Base-by-base conservation (phyloP, 1,140 invertebrate genomes). In the Eubasilissa regina region DNA sequence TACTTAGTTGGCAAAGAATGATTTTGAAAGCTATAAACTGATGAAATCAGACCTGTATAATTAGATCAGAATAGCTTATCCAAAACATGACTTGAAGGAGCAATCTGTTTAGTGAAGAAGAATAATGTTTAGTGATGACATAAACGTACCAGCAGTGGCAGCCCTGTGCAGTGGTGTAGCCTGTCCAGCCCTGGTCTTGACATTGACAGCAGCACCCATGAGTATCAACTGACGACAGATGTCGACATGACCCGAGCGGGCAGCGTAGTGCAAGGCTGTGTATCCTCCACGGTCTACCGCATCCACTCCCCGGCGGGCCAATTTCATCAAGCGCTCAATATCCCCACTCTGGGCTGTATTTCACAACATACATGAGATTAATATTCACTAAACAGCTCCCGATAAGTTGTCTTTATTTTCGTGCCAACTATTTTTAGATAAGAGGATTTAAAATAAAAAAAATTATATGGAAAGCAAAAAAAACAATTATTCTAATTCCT, bases 111-210 rank as follows among this genome's bases (percentile, higher is more conserved):
- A 55, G 4, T 78, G 56, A 45, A 53, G 13, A 35, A 35, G 25
- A n/a, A n/a, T n/a, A n/a, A n/a, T n/a, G n/a, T n/a, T 35, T 35
- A 35, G 6, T 35, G 35, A 25, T 60, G 19, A 19, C 13, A 15
- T 19, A 3, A n/a, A 60, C 12, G 19, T 91, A 91, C 93, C 93
- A 88, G 92, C 91, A 75, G 90, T 91, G 70, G 94, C 93, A 80
- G 96, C 96, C 86, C 96, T 91, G 83, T 97, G 96, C 58, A 98
- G 86, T 1, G 96, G 88, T 58, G 96, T 97, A 25, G 94, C 94
- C 72, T 88, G 88, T 3, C 94, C 94, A 81, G 91, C 92, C 79
- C 89, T 89, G 6, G 96, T 97, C 60, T 88, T 85, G n/a, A 91
- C 91, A 90, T 97, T 92, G 12, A 95, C 90, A 85, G 91, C 85